A percentile compares a stretch with the other conserved stretches of the same genome.
These are phyloP conservation scores for Serinus canaria DNA, from an alignment of 2,113 vertebrate genomes.

Conservation along the genomic window DNA sequence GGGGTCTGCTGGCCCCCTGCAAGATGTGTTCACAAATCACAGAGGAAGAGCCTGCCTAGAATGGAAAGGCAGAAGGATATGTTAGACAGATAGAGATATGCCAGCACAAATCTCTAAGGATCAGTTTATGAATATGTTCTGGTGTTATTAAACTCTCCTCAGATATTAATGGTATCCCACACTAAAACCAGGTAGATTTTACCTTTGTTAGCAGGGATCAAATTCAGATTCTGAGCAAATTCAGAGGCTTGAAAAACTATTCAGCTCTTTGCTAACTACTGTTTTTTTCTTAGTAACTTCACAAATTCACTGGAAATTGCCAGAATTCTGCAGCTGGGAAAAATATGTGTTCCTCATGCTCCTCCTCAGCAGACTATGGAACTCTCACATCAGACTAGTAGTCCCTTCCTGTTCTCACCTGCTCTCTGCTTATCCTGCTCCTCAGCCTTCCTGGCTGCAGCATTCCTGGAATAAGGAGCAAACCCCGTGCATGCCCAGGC, in stretches of 20 bases:
- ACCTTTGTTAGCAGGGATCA: neutral
- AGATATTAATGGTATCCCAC: neutral
- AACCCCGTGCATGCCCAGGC: fast-evolving
- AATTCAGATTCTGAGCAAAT: neutral
- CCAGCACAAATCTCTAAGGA: neutral
- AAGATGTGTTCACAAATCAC: neutral
- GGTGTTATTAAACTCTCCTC: neutral
- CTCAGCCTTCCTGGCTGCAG: neutral
- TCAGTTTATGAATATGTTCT: neutral
- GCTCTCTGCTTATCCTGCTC: neutral
- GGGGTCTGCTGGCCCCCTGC: neutral
- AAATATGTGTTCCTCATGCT: fast-evolving
- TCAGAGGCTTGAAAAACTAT: neutral
- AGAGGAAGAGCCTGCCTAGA: neutral
- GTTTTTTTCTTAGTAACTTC: neutral
- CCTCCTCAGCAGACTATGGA: neutral
- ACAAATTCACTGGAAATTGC: neutral
- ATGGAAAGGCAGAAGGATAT: neutral
- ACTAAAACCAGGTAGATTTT: neutral
- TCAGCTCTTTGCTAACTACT: neutral
- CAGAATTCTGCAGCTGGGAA: neutral
- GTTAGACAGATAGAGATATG: neutral
- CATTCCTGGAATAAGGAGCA: neutral
- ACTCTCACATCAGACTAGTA: neutral
- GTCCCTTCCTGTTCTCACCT: neutral